Percentiles rank a stretch among this genome's conserved stretches.
These are phyloP conservation scores for Tachysurus fulvidraco DNA, from an alignment of 2,113 vertebrate genomes.

Conservation along the genomic window DNA sequence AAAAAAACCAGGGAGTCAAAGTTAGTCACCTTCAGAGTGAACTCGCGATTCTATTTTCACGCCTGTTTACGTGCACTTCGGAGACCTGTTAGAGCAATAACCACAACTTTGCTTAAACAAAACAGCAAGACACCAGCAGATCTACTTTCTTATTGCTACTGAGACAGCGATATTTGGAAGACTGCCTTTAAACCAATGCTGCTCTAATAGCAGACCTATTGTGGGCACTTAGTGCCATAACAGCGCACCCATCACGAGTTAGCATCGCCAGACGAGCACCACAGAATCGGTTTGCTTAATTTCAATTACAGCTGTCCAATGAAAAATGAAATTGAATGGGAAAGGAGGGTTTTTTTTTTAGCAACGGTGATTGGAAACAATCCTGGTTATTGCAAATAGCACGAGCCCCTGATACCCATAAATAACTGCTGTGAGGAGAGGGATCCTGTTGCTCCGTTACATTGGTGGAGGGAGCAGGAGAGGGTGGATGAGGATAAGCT, in stretches of 20 bases:
- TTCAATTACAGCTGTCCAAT: slow-evolving; percentile 51
- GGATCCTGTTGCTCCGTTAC: slow-evolving; percentile 42
- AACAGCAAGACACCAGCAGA: slow-evolving; percentile 48
- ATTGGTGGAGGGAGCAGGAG: not conserved
- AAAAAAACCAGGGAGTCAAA: slow-evolving; percentile 41
- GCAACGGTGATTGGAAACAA: slow-evolving; percentile 26
- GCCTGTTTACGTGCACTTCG: slow-evolving; percentile 43
- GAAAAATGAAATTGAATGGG: slow-evolving; percentile 38
- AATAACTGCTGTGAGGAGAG: slow-evolving; percentile 39
- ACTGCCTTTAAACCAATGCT: slow-evolving; percentile 32
- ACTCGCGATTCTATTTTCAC: slow-evolving; percentile 44
- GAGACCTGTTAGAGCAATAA: slow-evolving; percentile 49
- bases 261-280: slow-evolving; percentile 29
- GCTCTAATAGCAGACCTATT: slow-evolving; percentile 44
- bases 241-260: slow-evolving; percentile 34
- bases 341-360: slow-evolving; percentile 12
- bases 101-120: slow-evolving; percentile 46
- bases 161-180: slow-evolving; percentile 44
- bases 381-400: slow-evolving; percentile 26
- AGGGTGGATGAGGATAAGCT: slow-evolving; percentile 27
- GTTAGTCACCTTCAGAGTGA: slow-evolving; percentile 53
- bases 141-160: slow-evolving; percentile 46
- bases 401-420: slow-evolving; percentile 19
- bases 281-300: slow-evolving; percentile 26
- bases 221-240: slow-evolving; percentile 31